Conservation (phyloP, 2,113 vertebrate species). For the Coreoperca whiteheadi region DNA sequence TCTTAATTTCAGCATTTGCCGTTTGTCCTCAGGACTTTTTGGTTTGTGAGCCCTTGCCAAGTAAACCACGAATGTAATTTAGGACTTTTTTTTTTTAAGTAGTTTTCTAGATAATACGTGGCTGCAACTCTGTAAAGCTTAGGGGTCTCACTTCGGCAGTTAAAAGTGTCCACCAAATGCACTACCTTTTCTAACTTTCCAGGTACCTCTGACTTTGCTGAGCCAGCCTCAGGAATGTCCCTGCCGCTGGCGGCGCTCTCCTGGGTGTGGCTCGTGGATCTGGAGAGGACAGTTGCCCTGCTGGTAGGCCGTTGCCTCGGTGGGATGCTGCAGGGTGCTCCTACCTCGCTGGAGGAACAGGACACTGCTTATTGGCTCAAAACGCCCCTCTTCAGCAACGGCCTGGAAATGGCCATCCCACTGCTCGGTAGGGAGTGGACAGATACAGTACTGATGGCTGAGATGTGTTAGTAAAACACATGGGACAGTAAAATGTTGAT, state of each 20-base stretch:
- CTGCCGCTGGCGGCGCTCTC: conserved; percentile 89
- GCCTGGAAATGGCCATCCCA: conserved; percentile 93
- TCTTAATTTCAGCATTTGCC: not conserved
- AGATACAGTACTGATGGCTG: not conserved
- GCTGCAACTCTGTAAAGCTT: not conserved
- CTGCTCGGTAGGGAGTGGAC: conserved; percentile 87
- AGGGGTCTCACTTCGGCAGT: not conserved
- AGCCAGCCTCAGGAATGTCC: conserved; percentile 86
- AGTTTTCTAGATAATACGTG: not conserved
- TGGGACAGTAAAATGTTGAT: not conserved
- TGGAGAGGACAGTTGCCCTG: conserved; percentile 94
- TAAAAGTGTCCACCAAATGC: not conserved
- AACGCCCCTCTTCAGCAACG: conserved; percentile 95
- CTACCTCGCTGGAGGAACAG: conserved; percentile 92
- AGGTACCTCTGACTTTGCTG: conserved; percentile 91
- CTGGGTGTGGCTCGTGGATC: conserved; percentile 98
- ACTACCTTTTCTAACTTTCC: not conserved
- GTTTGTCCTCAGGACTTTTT: not conserved
- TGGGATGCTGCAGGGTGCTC: conserved; percentile 95
- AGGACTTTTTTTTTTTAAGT: not conserved
- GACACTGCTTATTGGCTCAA: conserved; percentile 96
- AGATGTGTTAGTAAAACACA: not conserved
- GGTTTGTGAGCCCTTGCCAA: not conserved
- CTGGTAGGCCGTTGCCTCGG: conserved; percentile 96
- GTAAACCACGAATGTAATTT: not conserved